Evolutionary conservation across 2,113 vertebrate genomes (phyloP), one percentile per base, ranked within the genome.

Genomic region (Callospermophilus lateralis): DNA sequence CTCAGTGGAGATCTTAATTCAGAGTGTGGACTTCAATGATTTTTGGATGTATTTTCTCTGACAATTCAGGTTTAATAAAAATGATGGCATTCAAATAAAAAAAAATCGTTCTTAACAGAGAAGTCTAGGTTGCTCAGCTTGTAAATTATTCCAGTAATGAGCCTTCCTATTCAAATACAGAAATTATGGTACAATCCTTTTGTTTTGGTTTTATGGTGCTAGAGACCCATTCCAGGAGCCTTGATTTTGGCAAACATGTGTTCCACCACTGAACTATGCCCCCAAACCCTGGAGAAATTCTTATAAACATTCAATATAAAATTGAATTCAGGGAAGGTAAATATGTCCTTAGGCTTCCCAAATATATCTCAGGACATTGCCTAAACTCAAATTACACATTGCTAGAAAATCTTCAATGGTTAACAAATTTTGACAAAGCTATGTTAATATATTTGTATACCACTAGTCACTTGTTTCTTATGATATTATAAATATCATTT

Each of bases 61-160:
- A n/a, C 93, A 78, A 32, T 94, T 85, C 30, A 77, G 6, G 8
- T 85, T 84, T 81, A 89, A 61, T 19, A 91, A 67, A 86, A 74
- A 89, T 73, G 24, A 13, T 93, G 65, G 84, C 84, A 72, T 12
- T 94, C 58, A 91, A 22, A 70, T 93, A 93, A 91, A 90, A 42
- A 84, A 89, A 89, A 89, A 88, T 92, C 32, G 20, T 91, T 90
- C 83, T 51, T 65, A 55, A 70, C 22, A 89, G 42, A 13, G 28
- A 65, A 77, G 26, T 89, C 22, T 45, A 80, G 84, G 78, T 81
- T 96, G n/a, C 80, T 93, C 15, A 4, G 30, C 19, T 85, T 94
- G 6, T 90, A 74, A 74, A 24, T 91, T 79, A 70, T 80, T 91
- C 55, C 10, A 63, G 0, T 77, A 91, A 63, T 89, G 34, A 85